Percentiles rank a stretch among this genome's conserved stretches.
Conservation (phyloP, 1,140 invertebrate species). For the Sarcophaga peregrina region DNA sequence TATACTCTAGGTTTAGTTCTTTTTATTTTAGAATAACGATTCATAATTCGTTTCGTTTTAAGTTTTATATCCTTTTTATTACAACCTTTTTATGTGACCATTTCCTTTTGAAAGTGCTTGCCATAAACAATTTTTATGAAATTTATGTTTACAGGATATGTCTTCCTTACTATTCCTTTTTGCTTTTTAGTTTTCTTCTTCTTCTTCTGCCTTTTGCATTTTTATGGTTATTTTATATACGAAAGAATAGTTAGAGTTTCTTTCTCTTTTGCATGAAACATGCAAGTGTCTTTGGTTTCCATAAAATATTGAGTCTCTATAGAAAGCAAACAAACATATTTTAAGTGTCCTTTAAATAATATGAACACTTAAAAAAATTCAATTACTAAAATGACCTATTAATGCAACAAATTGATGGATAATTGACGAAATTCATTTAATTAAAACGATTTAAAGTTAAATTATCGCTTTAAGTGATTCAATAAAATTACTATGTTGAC, state of each 20-base stretch:
- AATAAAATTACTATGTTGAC: too few species aligned
- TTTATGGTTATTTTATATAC: conserved; percentile 1
- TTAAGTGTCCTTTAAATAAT: too few species aligned
- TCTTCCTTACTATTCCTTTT: background rate
- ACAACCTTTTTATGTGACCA: background rate
- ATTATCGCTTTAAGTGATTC: too few species aligned
- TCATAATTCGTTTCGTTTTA: conserved; percentile 3
- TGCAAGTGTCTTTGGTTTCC: background rate
- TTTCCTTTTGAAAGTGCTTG: background rate
- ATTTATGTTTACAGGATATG: conserved; percentile 36
- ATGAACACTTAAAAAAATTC: too few species aligned
- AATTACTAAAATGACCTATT: too few species aligned
- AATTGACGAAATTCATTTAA: too few species aligned
- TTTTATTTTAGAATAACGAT: background rate
- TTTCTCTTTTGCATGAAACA: background rate
- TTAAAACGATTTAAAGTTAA: too few species aligned
- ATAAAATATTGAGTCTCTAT: conserved; percentile 1
- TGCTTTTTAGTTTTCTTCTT: too few species aligned
- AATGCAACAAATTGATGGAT: too few species aligned
- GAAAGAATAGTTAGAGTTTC: background rate
- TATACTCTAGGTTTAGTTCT: too few species aligned
- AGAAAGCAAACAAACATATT: background rate
- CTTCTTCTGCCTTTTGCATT: conserved; percentile 3
- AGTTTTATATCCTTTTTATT: background rate
- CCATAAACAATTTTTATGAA: conserved; percentile 12